Evolutionary conservation across 1,140 invertebrate species (phyloP).

Genomic region (Amyelois transitella): DNA sequence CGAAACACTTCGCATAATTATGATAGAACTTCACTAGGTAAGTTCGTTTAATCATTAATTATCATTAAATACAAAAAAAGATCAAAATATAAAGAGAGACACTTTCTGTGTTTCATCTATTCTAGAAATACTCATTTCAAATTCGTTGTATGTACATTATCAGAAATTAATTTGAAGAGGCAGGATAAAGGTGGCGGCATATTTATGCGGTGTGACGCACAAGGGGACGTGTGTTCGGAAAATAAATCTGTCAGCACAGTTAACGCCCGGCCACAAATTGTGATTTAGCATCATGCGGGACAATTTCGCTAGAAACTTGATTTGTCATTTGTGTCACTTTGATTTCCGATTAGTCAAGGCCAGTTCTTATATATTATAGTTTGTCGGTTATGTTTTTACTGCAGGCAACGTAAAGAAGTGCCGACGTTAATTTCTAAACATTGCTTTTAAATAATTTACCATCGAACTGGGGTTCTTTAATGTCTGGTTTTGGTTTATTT

Average conservation of each 20-base stretch:
- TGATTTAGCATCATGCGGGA: slow-evolving; percentile 47
- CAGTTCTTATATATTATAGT: too few species aligned
- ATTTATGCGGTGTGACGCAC: slow-evolving; percentile 61
- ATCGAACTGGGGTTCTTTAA: too few species aligned
- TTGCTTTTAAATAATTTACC: too few species aligned
- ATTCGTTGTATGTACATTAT: slow-evolving; percentile 19
- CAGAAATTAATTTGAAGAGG: slow-evolving; percentile 31
- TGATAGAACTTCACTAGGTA: too few species aligned
- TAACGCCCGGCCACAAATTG: slow-evolving; percentile 63
- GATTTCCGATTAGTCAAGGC: neutral
- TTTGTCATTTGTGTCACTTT: neutral
- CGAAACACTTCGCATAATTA: too few species aligned
- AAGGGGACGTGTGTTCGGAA: slow-evolving; percentile 50
- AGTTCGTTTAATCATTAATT: too few species aligned
- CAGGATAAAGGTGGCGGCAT: slow-evolving; percentile 53
- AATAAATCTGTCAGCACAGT: slow-evolving; percentile 63
- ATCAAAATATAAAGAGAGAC: neutral
- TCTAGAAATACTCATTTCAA: slow-evolving; percentile 1
- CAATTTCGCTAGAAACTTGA: neutral
- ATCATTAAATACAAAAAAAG: neutral
- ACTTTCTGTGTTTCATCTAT: too few species aligned
- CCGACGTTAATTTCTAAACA: too few species aligned
- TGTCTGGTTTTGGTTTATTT: too few species aligned
- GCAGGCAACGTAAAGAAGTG: too few species aligned
- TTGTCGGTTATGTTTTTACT: too few species aligned